phyloP scores from a whole-genome alignment of 2,113 vertebrate species.

The Equus quagga region DNA sequence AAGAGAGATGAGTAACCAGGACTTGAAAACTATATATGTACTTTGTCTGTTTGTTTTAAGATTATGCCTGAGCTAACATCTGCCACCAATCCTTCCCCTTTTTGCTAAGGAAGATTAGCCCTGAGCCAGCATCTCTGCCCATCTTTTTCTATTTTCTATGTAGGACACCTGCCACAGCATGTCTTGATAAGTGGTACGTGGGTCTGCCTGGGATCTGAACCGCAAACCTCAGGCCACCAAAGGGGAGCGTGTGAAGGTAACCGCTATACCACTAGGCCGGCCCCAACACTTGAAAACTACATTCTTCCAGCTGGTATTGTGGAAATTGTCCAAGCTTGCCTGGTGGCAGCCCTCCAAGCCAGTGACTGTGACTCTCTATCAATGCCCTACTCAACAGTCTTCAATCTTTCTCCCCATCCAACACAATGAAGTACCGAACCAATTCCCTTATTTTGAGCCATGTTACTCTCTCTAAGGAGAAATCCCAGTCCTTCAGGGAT shows the following conservation, averaged over 20 bases:
- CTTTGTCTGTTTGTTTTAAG: too few relatives aligned
- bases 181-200: too few relatives aligned
- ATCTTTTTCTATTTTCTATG: too few relatives aligned
- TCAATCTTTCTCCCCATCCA: background rate
- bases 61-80: too few relatives aligned
- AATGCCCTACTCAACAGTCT: background rate
- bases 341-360: background rate
- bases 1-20: background rate
- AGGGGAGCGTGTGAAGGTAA: too few relatives aligned
- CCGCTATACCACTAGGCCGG: too few relatives aligned
- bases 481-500: background rate
- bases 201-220: too few relatives aligned
- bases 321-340: background rate
- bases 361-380: accelerated
- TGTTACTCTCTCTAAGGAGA: background rate
- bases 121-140: too few relatives aligned
- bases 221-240: too few relatives aligned
- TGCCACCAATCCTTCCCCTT: too few relatives aligned
- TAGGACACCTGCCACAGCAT: too few relatives aligned
- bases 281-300: background rate
- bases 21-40: background rate
- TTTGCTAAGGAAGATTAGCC: too few relatives aligned
- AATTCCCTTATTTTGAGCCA: background rate
- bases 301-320: background rate
- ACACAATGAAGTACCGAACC: background rate